A percentile compares a stretch with the other conserved stretches of the same genome.
Conservation (phyloP, 2,113 vertebrate genomes). For the Melanerpes aurifrons region DNA sequence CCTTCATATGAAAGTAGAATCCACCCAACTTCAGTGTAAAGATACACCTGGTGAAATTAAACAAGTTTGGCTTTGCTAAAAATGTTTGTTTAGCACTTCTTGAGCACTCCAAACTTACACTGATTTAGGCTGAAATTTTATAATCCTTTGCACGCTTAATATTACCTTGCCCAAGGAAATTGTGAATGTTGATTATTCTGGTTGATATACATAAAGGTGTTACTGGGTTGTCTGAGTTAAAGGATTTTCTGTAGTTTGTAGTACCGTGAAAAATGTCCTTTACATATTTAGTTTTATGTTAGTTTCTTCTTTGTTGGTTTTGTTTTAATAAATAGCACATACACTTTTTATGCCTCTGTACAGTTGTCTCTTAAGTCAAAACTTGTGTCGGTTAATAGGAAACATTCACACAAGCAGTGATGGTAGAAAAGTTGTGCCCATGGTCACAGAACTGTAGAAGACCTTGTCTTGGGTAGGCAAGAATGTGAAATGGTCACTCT, state of each 20-base stretch:
- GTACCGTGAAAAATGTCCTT: background rate
- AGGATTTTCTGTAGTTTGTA: background rate
- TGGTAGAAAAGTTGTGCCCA: background rate
- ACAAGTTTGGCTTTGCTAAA: background rate
- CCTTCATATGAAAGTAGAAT: background rate
- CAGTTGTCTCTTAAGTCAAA: background rate
- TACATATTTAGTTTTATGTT: background rate
- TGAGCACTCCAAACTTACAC: background rate
- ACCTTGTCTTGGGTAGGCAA: background rate
- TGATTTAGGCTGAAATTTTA: background rate
- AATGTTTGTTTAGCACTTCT: background rate
- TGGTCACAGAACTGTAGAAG: background rate
- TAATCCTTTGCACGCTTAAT: background rate
- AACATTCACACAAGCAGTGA: accelerated
- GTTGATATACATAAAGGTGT: background rate
- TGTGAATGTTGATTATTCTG: background rate
- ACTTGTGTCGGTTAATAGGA: background rate
- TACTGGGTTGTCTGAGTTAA: background rate
- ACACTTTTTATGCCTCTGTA: accelerated
- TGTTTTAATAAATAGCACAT: background rate
- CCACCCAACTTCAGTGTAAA: background rate
- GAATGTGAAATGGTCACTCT: background rate
- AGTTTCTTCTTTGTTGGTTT: too few relatives aligned
- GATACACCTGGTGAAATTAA: background rate
- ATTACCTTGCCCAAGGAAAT: background rate